A percentile compares a stretch with the other conserved stretches of the same genome.
These are phyloP conservation scores for Conomelus anceps DNA, from an alignment of 2,888 invertebrate genomes.

Conservation along the genomic window DNA sequence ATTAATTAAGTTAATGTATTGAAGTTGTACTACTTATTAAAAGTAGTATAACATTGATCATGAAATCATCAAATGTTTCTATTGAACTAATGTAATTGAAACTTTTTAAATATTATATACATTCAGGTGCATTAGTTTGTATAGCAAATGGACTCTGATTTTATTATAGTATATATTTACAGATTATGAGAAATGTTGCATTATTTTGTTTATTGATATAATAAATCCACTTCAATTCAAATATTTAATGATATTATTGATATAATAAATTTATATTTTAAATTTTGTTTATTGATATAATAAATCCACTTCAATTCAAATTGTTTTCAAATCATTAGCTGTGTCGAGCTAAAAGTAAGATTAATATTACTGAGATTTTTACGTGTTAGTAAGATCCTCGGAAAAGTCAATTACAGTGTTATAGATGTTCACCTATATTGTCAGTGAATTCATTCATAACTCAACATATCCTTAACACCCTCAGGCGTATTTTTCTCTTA, in stretches of 20 bases:
- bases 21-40: background rate
- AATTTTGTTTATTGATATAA: no score
- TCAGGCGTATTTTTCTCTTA: background rate
- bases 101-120: no score
- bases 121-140: background rate
- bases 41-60: background rate
- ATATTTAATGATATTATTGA: no score
- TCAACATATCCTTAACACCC: background rate
- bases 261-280: no score
- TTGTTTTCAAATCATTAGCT: background rate
- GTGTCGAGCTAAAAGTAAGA: background rate
- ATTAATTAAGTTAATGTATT: background rate
- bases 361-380: background rate
- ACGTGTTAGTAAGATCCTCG: background rate
- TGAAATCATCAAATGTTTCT: background rate
- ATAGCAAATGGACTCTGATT: no score
- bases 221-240: no score
- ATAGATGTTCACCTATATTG: background rate
- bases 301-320: no score
- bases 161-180: background rate
- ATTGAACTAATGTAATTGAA: background rate
- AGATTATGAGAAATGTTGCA: no score
- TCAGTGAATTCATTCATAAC: background rate
- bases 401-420: background rate
- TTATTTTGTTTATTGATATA: no score